Conservation (phyloP, 2,888 invertebrate genomes). For the Eurois occulta region DNA sequence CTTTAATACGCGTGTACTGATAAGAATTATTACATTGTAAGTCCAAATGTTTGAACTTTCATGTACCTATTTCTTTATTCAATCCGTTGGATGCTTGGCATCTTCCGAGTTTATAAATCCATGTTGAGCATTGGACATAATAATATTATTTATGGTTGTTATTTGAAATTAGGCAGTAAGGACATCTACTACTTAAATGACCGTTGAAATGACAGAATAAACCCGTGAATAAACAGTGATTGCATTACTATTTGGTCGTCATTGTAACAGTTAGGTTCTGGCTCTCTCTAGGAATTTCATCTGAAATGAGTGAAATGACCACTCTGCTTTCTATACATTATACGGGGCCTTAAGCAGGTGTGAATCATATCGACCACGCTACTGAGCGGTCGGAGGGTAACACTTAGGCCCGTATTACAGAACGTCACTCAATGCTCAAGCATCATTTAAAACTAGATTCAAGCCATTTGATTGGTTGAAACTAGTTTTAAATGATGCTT, state of each 20-base stretch:
- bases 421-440: too few relatives aligned
- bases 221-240: too few relatives aligned
- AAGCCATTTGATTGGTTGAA: too few relatives aligned
- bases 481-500: too few relatives aligned
- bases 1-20: slow-evolving; percentile 16
- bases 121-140: not conserved
- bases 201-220: not conserved
- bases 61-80: not conserved
- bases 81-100: not conserved
- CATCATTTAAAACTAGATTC: too few relatives aligned
- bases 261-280: not conserved
- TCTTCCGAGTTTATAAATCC: not conserved
- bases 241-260: not conserved
- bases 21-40: slow-evolving; percentile 23
- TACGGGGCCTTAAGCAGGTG: not conserved
- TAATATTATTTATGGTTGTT: too few relatives aligned
- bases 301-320: not conserved
- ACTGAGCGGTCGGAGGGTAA: not conserved
- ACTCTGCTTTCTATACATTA: not conserved
- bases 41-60: slow-evolving; percentile 1
- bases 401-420: too few relatives aligned
- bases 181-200: not conserved
- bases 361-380: not conserved
- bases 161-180: not conserved
- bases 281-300: too few relatives aligned